Conservation (phyloP, 2,888 invertebrate species). For the Adelognathus sp. region DNA sequence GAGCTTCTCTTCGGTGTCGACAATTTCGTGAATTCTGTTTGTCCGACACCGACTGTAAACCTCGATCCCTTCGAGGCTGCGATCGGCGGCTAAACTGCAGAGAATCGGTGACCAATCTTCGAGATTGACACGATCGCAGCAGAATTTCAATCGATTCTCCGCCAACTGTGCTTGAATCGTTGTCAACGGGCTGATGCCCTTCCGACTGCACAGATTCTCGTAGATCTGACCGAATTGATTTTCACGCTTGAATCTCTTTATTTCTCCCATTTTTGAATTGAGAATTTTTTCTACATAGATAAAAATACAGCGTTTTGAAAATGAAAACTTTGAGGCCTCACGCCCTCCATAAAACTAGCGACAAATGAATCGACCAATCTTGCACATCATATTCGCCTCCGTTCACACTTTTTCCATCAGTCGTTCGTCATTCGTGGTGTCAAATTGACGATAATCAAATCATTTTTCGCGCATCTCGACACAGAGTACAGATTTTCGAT, state of each 20-base stretch:
- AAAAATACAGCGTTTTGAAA: background rate
- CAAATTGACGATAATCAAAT: slow-evolving; percentile 8
- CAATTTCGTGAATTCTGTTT: slow-evolving; percentile 61
- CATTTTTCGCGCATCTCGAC: background rate
- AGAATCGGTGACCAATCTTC: slow-evolving; percentile 68
- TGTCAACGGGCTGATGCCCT: slow-evolving; percentile 58
- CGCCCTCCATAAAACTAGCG: background rate
- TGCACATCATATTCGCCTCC: background rate
- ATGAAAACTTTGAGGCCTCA: background rate
- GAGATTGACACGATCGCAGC: slow-evolving; percentile 62
- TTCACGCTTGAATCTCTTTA: slow-evolving; percentile 11
- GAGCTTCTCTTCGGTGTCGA: slow-evolving; percentile 66
- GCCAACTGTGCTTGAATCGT: slow-evolving; percentile 57
- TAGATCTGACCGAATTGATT: slow-evolving; percentile 41
- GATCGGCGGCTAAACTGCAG: slow-evolving; percentile 62
- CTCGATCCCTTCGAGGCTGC: slow-evolving; percentile 61
- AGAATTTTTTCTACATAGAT: background rate
- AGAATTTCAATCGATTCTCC: slow-evolving; percentile 63
- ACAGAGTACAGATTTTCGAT: background rate
- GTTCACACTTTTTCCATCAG: slow-evolving; percentile 10
- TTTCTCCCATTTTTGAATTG: slow-evolving; percentile 31
- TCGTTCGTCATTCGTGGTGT: background rate
- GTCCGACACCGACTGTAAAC: slow-evolving; percentile 61
- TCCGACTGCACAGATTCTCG: slow-evolving; percentile 61
- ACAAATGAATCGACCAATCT: slow-evolving; percentile 14